phyloP scores from a whole-genome alignment of 2,888 invertebrate species.

The Zhuqinia jingwanae region DNA sequence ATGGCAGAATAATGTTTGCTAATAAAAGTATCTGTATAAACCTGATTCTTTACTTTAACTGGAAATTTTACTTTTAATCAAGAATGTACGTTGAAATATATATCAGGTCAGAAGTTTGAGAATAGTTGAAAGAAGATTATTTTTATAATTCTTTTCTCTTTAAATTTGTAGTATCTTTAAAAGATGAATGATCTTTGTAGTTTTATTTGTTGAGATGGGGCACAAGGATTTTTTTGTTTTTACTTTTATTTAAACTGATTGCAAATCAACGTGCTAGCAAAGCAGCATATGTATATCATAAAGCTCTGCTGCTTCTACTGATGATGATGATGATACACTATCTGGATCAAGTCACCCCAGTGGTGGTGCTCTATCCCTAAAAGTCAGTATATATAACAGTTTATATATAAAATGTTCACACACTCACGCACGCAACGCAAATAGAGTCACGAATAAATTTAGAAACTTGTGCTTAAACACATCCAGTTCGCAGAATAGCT shows the following conservation, averaged over 20 bases:
- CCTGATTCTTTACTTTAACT: constrained; percentile 68
- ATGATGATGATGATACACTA: not conserved
- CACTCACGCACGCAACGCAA: not conserved
- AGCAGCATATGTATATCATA: not conserved
- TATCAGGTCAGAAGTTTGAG: constrained; percentile 21
- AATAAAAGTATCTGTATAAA: constrained; percentile 37
- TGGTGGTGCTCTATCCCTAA: not conserved
- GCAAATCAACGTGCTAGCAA: too few relatives aligned
- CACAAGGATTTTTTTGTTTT: too few relatives aligned
- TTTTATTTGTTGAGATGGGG: too few relatives aligned
- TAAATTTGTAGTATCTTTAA: not conserved
- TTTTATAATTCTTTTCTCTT: not conserved
- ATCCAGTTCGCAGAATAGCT: constrained; percentile 27
- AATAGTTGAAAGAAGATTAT: not conserved
- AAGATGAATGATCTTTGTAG: too few relatives aligned
- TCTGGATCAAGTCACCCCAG: constrained; percentile 67
- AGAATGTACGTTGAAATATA: not conserved
- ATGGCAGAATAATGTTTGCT: constrained; percentile 2
- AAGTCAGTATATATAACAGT: not conserved
- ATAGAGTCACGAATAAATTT: constrained; percentile 7
- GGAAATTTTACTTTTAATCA: not conserved
- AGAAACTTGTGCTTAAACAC: constrained; percentile 29
- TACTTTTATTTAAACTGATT: too few relatives aligned
- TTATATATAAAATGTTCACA: not conserved
- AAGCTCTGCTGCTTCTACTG: too few relatives aligned